Conservation (phyloP, 2,113 vertebrate species). For the Chunga burmeisteri region DNA sequence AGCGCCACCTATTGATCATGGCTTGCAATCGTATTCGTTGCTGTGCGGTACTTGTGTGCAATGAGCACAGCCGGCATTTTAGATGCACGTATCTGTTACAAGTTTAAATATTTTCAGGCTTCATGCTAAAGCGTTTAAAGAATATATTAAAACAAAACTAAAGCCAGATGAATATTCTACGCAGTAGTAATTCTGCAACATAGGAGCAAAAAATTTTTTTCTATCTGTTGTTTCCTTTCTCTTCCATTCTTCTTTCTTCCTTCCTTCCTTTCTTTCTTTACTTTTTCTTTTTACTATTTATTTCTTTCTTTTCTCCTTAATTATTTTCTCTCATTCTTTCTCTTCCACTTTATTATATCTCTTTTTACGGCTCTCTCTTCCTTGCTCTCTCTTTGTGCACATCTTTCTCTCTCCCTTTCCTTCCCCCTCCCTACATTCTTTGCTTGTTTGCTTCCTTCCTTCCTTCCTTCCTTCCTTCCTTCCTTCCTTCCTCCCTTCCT, state of each 20-base stretch:
- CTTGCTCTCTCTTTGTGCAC: no score
- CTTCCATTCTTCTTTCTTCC: fast-evolving
- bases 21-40: background rate
- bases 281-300: fast-evolving
- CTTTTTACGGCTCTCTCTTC: no score
- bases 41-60: background rate
- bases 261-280: fast-evolving
- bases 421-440: fast-evolving
- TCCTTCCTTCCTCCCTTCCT: fast-evolving
- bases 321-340: no score
- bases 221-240: no score
- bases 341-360: no score
- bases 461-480: fast-evolving
- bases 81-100: fast-evolving
- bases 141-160: background rate
- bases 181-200: background rate
- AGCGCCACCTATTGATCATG: constrained; percentile 74
- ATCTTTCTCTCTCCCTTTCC: no score
- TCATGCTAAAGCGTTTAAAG: background rate
- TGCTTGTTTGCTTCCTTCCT: no score
- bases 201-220: background rate
- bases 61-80: background rate
- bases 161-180: background rate
- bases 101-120: background rate
- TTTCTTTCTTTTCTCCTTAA: no score